Evolutionary conservation across 2,113 vertebrate genomes (phyloP), one percentile per base, ranked within the genome.

Genomic region (Misgurnus anguillicaudatus): DNA sequence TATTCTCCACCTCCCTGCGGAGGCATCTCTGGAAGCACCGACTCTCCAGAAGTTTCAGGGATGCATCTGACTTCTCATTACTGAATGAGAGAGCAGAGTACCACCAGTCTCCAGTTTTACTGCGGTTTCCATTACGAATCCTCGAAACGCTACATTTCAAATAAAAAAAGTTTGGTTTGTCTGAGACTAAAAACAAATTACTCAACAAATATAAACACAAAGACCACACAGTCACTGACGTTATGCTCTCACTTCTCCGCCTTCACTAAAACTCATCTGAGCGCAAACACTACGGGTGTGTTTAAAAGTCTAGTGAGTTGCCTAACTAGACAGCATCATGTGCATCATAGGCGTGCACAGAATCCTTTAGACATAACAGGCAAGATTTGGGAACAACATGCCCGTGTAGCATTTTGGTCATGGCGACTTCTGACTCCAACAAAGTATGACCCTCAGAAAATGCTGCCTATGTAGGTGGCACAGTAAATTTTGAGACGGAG

Each of bases 11-110:
- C 86, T 75, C 87, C 89, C 82, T 87, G 87, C 62, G 75, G 81
- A 89, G 89, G 87, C 90, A 91, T 91, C 86, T 88, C 80, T 76
- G 80, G 78, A 86, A 69, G 85, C 24, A 53, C 70, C 13, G n/a
- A 64, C n/a, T 36, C 61, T 48, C 42, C 63, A 31, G 71, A n/a
- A 31, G 57, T 61, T 63, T 73, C 47, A 75, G 64, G 60, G 53
- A 47, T 57, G 65, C 67, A 70, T 71, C 63, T 14, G 36, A 31
- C 58, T 80, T 63, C 63, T 68, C 58, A 38, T 10, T 65, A 7
- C 53, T 39, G 79, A 67, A 71, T 53, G 80, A 70, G 47, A 78
- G 63, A 66, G 57, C 17, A 38, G 80, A 67, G 75, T 21, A 47
- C 41, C 42, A 31, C 24, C 24, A 31, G 60, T 53, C 58, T 75